phyloP scores from a whole-genome alignment of 1,140 invertebrate genomes.

The Formica selysi region DNA sequence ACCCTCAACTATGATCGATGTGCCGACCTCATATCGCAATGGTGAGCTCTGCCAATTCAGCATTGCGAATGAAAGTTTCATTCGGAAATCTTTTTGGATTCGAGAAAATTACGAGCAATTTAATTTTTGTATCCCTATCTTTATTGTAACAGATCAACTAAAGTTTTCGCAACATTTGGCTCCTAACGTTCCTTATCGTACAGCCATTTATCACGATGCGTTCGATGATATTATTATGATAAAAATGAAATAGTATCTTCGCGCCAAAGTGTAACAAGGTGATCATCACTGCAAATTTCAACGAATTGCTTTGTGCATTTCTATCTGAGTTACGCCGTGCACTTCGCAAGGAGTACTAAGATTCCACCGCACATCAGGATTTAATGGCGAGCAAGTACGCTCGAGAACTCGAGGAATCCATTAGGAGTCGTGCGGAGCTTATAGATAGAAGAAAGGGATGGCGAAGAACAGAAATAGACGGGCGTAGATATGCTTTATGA shows the following conservation, averaged over 20 bases:
- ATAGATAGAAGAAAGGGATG: slow-evolving; percentile 7
- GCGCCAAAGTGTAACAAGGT: not conserved
- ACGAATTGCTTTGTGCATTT: slow-evolving; percentile 37
- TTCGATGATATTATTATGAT: slow-evolving; percentile 12
- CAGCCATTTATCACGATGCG: not conserved
- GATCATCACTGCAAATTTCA: slow-evolving; percentile 16
- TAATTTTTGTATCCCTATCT: not conserved
- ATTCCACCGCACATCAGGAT: slow-evolving; percentile 47
- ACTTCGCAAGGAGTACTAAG: slow-evolving; percentile 51
- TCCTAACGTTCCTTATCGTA: not conserved
- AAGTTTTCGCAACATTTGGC: not conserved
- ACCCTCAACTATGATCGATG: slow-evolving; percentile 63
- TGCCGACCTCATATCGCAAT: slow-evolving; percentile 49
- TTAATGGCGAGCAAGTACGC: slow-evolving; percentile 56
- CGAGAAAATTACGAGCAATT: not conserved
- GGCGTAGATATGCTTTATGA: not conserved
- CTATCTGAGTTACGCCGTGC: slow-evolving; percentile 22
- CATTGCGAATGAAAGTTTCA: slow-evolving; percentile 12
- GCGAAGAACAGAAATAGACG: not conserved
- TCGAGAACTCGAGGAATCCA: slow-evolving; percentile 54
- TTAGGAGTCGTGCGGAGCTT: slow-evolving; percentile 34
- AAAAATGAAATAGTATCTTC: not conserved
- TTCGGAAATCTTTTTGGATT: slow-evolving; percentile 6
- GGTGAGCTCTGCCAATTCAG: slow-evolving; percentile 1
- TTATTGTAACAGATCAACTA: not conserved